phyloP scores from a whole-genome alignment of 2,888 invertebrate genomes.

The Saturnia japonica region DNA sequence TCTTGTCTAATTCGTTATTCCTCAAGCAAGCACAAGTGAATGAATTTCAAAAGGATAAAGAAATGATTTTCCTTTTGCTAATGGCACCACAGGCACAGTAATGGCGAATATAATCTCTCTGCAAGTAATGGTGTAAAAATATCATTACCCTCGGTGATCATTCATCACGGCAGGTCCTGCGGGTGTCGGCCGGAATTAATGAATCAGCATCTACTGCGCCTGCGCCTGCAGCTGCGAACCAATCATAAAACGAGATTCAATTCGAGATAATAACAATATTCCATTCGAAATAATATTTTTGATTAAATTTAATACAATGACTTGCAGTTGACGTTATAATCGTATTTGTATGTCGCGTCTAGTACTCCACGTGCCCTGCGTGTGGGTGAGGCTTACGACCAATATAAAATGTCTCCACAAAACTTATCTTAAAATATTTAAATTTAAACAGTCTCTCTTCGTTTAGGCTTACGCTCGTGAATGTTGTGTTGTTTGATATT shows the following conservation, averaged over 20 bases:
- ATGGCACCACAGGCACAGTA: not conserved
- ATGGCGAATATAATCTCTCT: constrained; percentile 2
- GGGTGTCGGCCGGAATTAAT: constrained; percentile 10
- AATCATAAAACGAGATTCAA: too few relatives aligned
- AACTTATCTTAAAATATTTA: too few relatives aligned
- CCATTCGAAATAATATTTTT: too few relatives aligned
- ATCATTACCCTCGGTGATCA: constrained; percentile 12
- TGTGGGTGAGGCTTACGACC: too few relatives aligned
- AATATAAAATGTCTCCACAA: too few relatives aligned
- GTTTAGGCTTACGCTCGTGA: too few relatives aligned
- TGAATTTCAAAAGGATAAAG: not conserved
- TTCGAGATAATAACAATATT: not conserved
- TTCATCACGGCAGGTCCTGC: constrained; percentile 18
- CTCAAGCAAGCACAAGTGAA: not conserved
- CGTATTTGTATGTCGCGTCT: not conserved
- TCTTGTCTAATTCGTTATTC: not conserved
- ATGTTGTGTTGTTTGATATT: too few relatives aligned
- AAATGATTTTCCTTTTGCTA: not conserved
- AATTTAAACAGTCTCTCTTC: too few relatives aligned
- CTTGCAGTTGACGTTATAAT: not conserved
- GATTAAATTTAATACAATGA: not conserved
- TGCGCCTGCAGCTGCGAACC: not conserved
- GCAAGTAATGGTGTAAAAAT: constrained; percentile 20
- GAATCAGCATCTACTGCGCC: not conserved
- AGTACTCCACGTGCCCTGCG: too few relatives aligned